These are phyloP conservation scores for Xyrichtys novacula DNA, from an alignment of 2,797 vertebrate genomes.

Conservation along the genomic window DNA sequence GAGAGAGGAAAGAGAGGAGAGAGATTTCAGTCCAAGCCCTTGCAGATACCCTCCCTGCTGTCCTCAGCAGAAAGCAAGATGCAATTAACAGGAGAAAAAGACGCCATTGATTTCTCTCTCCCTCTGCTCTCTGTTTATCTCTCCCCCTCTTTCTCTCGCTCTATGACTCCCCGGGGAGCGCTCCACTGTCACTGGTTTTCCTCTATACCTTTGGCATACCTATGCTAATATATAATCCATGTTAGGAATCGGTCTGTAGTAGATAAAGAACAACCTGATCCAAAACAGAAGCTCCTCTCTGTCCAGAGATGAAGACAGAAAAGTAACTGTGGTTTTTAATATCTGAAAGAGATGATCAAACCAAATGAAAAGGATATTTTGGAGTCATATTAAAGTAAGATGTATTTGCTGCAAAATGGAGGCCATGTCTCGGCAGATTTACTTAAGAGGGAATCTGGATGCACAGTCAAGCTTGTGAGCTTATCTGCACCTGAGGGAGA, in stretches of 20 bases:
- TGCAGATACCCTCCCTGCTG: constrained; percentile 72
- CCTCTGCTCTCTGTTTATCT: constrained; percentile 56
- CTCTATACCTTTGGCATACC: constrained; percentile 51
- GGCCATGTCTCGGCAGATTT: constrained; percentile 18
- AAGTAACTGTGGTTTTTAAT: constrained; percentile 2
- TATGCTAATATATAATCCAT: constrained; percentile 72
- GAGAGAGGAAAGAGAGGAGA: constrained; percentile 22
- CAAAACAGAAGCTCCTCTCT: constrained; percentile 32
- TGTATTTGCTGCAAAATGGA: constrained; percentile 42
- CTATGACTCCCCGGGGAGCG: constrained; percentile 54
- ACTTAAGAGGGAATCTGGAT: constrained; percentile 50
- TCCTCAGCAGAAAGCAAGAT: constrained; percentile 81
- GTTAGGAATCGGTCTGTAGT: constrained; percentile 44
- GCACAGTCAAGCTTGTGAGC: constrained; percentile 32
- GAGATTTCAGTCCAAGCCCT: constrained; percentile 64
- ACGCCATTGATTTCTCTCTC: constrained; percentile 74
- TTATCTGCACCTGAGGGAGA: constrained; percentile 28
- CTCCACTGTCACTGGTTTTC: constrained; percentile 53
- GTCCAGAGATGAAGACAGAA: constrained; percentile 11
- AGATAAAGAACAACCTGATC: constrained; percentile 53
- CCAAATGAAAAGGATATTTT: constrained; percentile 5
- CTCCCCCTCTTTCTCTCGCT: constrained; percentile 31
- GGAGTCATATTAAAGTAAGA: constrained; percentile 22
- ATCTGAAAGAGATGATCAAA: constrained; percentile 36
- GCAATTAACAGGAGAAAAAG: constrained; percentile 79